Base-by-base conservation (phyloP, 2,888 invertebrate species). In the Hymenopus coronatus region DNA sequence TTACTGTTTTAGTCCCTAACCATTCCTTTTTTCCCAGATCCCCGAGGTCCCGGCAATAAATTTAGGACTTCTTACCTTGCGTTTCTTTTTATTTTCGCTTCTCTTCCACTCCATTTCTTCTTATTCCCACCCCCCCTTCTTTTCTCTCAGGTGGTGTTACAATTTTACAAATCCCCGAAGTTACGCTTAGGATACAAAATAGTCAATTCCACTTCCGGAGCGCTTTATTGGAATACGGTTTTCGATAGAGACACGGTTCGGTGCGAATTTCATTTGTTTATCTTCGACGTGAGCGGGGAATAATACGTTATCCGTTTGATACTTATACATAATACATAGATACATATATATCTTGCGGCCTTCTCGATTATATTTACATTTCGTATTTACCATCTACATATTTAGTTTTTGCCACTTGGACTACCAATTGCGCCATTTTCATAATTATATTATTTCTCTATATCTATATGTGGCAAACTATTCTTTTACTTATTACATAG, bases 21-120 rank as follows among this genome's bases (percentile, higher is more conserved):
- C 82, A 87, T 87, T 82, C 87, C 33, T 87, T 87, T 25, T 87
- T 87, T 25, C 87, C 30, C 82, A 33, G 33, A 87, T 87, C 87
- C 87, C 40, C 82, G 82, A 87, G 87, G 82, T 82, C 82, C 87
- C 30, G 27, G 87, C 87, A 30, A 87, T 87, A 87, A 87, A 87
- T 87, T 82, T 33, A n/a, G 82, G 87, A 82, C 87, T 82, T 87
- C 87, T 33, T 87, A 87, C 82, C 82, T 87, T 87, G 33, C 82
- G 27, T 82, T 82, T 82, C 82, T 82, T 27, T 87, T 82, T 82
- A 27, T 33, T 82, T 82, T 33, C 54, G 54, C 40, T 70, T 70
- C 54, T 70, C 54, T 70, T 70, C 54, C 54, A 70, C 54, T 70
- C 54, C 20, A 70, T 70, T 70, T 70, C 54, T 70, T 70, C 54